A percentile compares a stretch with the other conserved stretches of the same genome.
phyloP scores from a whole-genome alignment of 2,113 vertebrate genomes.

The Halichoeres trimaculatus region DNA sequence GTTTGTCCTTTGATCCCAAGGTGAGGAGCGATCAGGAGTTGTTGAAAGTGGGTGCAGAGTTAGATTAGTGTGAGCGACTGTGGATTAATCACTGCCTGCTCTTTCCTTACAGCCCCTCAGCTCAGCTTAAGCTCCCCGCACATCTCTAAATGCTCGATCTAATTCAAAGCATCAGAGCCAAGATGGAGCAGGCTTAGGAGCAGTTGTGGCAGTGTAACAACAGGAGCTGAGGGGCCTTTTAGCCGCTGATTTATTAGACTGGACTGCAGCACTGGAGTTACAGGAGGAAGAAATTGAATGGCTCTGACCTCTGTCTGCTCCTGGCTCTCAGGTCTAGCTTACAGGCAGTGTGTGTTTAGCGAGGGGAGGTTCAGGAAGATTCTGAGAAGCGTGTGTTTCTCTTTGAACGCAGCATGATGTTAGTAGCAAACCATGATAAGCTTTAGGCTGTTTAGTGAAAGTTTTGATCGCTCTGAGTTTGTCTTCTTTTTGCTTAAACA shows the following conservation, averaged over 20 bases:
- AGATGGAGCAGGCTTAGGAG: constrained; percentile 33
- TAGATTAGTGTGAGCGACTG: constrained; percentile 12
- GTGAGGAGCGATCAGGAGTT: constrained; percentile 5
- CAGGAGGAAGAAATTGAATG: constrained; percentile 58
- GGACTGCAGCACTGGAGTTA: constrained; percentile 33
- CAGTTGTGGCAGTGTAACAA: constrained; percentile 34
- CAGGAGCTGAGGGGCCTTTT: constrained; percentile 46
- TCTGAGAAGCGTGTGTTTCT: background rate
- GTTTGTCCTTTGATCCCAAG: background rate
- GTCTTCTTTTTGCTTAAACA: background rate
- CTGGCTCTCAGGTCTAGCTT: constrained; percentile 8
- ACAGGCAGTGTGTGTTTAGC: constrained; percentile 5
- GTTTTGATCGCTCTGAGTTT: constrained; percentile 20
- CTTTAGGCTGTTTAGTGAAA: constrained; percentile 1
- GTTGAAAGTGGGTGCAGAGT: constrained; percentile 4
- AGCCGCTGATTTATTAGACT: constrained; percentile 63
- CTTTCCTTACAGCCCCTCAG: constrained; percentile 25
- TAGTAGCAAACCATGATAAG: background rate
- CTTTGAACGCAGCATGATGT: constrained; percentile 19
- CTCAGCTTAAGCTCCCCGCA: constrained; percentile 45
- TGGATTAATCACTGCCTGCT: constrained; percentile 11
- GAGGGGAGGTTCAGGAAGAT: too few species aligned
- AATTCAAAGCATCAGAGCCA: constrained; percentile 56
- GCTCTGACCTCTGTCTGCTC: constrained; percentile 51
- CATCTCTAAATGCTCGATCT: constrained; percentile 56